Evolutionary conservation across 2,888 invertebrate genomes (phyloP).

Genomic region (Carpatolechia fugitivella): DNA sequence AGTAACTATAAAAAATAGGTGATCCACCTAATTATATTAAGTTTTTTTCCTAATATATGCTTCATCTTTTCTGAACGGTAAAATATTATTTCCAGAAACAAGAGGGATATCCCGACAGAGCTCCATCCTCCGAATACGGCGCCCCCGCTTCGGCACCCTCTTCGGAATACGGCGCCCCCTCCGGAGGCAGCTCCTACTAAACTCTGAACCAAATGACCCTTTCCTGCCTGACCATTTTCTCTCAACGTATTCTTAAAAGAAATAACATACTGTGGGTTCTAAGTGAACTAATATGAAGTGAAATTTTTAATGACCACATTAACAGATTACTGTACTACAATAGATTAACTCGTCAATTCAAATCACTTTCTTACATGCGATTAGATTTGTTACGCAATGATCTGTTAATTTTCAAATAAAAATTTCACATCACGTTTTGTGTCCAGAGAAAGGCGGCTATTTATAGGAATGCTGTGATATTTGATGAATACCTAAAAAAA

Average conservation of each 20-base stretch:
- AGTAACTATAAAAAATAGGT: too few relatives aligned
- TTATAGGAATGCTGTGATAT: constrained; percentile 17
- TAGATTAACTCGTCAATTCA: not conserved
- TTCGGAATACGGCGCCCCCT: constrained; percentile 81
- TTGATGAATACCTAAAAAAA: not conserved
- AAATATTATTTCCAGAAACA: constrained; percentile 67
- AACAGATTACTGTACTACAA: not conserved
- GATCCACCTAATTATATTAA: too few relatives aligned
- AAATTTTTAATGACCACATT: not conserved
- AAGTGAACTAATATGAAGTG: not conserved
- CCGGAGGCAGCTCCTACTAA: constrained; percentile 42
- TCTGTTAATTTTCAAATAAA: not conserved
- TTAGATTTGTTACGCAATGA: not conserved
- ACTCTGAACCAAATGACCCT: constrained; percentile 32
- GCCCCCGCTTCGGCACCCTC: constrained; percentile 74
- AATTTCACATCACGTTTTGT: constrained; percentile 17
- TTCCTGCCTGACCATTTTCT: constrained; percentile 37
- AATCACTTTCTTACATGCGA: not conserved
- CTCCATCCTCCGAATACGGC: constrained; percentile 63
- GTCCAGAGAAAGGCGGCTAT: constrained; percentile 1
- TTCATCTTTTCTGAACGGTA: not conserved
- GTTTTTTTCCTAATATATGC: too few relatives aligned
- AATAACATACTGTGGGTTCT: not conserved
- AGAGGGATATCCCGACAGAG: constrained; percentile 77
- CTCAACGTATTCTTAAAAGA: constrained; percentile 26